Base-by-base conservation (phyloP, 2,797 vertebrate species). In the Manis javanica region DNA sequence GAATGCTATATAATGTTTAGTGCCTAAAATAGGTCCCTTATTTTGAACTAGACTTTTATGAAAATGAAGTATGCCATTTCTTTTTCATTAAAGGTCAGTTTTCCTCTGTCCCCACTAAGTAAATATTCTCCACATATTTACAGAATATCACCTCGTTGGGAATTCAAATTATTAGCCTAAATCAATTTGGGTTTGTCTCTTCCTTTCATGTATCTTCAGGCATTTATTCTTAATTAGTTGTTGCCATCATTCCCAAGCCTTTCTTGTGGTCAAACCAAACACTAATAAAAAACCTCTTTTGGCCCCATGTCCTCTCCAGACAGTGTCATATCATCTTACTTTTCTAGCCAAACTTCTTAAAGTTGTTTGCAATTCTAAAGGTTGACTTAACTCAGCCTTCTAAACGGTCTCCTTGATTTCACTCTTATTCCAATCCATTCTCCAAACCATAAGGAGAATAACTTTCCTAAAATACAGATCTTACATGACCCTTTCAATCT, bases 1-100 rank as follows among this genome's bases (percentile, higher is more conserved):
- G 88, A 91, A 87, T 63, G 66, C 21, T 53, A 24, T 53, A 14
- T 68, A 83, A 69, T 61, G 49, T 93, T 61, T 91, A 91, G 34
- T 46, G 4, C 9, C 39, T 53, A 59, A 74, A 83, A 26, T 31
- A 68, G 5, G 86, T 19, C 1, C 18, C 37, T 92, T 39, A 53
- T 75, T 85, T 86, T 74, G n/a, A 89, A 72, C 68, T 68, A n/a
- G 7, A 71, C 34, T 87, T 90, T 84, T 87, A 53, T 92, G 34
- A 81, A 90, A 46, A 59, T 29, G 19, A 71, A 6, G 11, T 55
- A 26, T 53, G 42, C 12, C 13, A 72, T 84, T 90, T 84, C n/a
- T 94, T 89, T 92, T 53, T 86, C 15, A 46, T 74, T 92, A 59
- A 86, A 92, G 53, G 26, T 69, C 7, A 74, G n/a, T 51, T 84